A percentile compares a stretch with the other conserved stretches of the same genome.
Evolutionary conservation across 2,113 vertebrate genomes (phyloP).

Genomic region (Catagonus wagneri): DNA sequence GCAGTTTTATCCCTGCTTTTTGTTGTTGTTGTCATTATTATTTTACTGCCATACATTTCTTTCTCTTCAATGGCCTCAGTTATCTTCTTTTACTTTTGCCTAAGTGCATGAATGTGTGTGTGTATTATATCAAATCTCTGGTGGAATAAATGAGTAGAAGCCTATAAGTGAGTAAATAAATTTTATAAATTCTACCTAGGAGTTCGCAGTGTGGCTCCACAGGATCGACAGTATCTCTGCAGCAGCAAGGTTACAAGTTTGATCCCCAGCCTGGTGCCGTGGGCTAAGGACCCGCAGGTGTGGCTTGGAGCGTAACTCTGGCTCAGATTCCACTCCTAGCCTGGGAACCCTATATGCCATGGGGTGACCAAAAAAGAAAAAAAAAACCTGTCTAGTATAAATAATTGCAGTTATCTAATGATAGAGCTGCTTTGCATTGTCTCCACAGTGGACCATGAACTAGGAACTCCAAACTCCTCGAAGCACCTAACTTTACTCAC

Average conservation of each 20-base stretch:
- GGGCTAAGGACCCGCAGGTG: too few species aligned
- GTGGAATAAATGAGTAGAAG: not conserved
- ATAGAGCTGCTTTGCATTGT: not conserved
- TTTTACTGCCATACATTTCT: not conserved
- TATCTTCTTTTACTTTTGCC: not conserved
- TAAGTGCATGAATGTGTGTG: not conserved
- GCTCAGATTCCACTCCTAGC: too few species aligned
- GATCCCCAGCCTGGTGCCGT: too few species aligned
- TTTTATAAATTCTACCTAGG: not conserved
- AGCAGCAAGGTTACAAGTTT: too few species aligned
- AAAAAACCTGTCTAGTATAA: not conserved
- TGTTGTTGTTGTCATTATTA: not conserved
- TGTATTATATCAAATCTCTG: not conserved
- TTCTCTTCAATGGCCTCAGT: not conserved
- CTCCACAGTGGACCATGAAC: not conserved
- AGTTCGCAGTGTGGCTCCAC: too few species aligned
- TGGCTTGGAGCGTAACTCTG: too few species aligned
- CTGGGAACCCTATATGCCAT: too few species aligned
- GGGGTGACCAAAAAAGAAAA: too few species aligned
- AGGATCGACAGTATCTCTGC: too few species aligned
- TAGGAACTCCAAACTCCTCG: not conserved
- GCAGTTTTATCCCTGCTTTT: not conserved
- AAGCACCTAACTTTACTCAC: too few species aligned
- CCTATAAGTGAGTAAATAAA: not conserved
- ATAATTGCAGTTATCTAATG: not conserved